These are phyloP conservation scores for Sericinus montela DNA, from an alignment of 2,888 invertebrate genomes.

Conservation along the genomic window DNA sequence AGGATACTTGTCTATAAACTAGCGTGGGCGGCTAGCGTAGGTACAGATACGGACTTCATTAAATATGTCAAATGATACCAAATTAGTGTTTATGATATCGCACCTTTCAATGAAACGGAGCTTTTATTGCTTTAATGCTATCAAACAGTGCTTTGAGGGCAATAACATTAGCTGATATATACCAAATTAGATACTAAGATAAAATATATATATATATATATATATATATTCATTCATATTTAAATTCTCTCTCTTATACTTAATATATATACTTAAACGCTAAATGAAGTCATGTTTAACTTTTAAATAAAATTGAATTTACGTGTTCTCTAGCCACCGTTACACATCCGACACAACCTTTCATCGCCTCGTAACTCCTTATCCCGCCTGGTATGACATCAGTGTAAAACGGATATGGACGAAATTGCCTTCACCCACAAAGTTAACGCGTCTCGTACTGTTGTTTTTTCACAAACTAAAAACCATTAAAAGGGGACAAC, in stretches of 20 bases:
- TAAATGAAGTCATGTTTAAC: too few species aligned
- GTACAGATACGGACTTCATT: slow-evolving; percentile 19
- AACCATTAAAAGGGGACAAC: slow-evolving; percentile 56
- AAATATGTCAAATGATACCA: slow-evolving; percentile 22
- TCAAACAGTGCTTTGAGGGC: slow-evolving; percentile 12
- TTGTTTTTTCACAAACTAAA: slow-evolving; percentile 52
- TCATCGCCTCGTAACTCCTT: slow-evolving; percentile 46
- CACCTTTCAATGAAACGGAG: slow-evolving; percentile 25
- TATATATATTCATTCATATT: too few species aligned
- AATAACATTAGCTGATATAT: not conserved
- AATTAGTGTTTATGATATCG: slow-evolving; percentile 34
- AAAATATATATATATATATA: too few species aligned
- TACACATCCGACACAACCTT: slow-evolving; percentile 26
- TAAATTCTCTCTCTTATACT: too few species aligned
- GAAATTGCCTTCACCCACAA: slow-evolving; percentile 73
- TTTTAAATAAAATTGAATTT: slow-evolving; percentile 8
- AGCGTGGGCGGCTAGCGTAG: slow-evolving; percentile 19
- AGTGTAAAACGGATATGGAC: slow-evolving; percentile 55
- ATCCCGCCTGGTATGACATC: slow-evolving; percentile 64
- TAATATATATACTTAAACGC: too few species aligned
- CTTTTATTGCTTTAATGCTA: slow-evolving; percentile 20
- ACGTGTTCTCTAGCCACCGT: slow-evolving; percentile 17
- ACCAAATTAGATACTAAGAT: too few species aligned
- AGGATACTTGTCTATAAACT: too few species aligned
- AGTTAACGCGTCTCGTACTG: slow-evolving; percentile 35